These are phyloP conservation scores for Cheilosia soror DNA, from an alignment of 2,888 invertebrate species.

Conservation along the genomic window DNA sequence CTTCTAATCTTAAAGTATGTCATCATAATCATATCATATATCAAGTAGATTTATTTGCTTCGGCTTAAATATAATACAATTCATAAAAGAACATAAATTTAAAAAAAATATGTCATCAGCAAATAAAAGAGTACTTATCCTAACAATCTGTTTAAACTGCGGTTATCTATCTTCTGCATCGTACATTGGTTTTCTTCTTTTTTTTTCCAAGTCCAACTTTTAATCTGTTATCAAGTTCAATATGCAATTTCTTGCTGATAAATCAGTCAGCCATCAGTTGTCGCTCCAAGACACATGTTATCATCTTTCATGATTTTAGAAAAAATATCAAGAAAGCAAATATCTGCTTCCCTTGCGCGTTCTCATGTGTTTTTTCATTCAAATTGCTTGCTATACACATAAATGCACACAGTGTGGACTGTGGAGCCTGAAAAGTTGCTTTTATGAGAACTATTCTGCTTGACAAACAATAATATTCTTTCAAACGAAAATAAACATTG, in stretches of 20 bases:
- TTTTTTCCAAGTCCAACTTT: not conserved
- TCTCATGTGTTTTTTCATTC: not conserved
- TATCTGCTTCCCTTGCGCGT: conserved; percentile 13
- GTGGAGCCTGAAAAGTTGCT: not conserved
- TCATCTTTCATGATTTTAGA: conserved; percentile 13
- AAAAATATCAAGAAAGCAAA: not conserved
- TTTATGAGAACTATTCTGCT: conserved; percentile 31
- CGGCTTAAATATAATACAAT: too few relatives aligned
- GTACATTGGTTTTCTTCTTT: too few relatives aligned
- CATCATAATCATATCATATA: too few relatives aligned
- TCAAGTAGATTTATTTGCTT: too few relatives aligned
- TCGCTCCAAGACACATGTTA: not conserved
- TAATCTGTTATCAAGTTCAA: conserved; percentile 4
- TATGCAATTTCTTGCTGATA: conserved; percentile 9
- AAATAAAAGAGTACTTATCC: too few relatives aligned
- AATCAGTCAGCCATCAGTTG: not conserved
- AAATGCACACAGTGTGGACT: not conserved
- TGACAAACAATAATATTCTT: conserved; percentile 44
- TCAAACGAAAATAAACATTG: conserved; percentile 27
- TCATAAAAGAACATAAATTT: too few relatives aligned
- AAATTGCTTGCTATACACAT: not conserved
- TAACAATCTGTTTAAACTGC: too few relatives aligned
- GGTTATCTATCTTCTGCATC: too few relatives aligned
- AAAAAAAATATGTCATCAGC: too few relatives aligned
- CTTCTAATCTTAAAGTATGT: too few relatives aligned